A percentile compares a stretch with the other conserved stretches of the same genome.
These are phyloP conservation scores for Sphaerodactylus townsendi DNA, from an alignment of 2,113 vertebrate species.

Conservation along the genomic window DNA sequence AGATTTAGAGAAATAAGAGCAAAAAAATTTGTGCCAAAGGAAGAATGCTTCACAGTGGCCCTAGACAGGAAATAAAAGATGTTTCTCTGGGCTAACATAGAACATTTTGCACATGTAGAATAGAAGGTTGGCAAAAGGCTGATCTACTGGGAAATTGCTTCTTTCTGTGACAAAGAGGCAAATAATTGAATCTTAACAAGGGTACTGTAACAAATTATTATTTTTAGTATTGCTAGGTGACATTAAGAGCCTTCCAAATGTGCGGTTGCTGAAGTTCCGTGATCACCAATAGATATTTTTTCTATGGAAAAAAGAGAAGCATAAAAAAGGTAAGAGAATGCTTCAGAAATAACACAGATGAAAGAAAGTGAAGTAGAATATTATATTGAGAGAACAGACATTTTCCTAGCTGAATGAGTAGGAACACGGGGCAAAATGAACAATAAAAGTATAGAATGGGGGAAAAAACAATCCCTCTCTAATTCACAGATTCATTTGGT, in stretches of 20 bases:
- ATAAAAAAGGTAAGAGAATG: background rate
- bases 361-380: background rate
- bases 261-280: background rate
- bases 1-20: background rate
- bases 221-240: background rate
- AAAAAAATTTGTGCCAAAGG: constrained; percentile 19
- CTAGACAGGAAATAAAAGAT: background rate
- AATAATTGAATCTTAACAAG: constrained; percentile 9
- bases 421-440: background rate
- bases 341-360: background rate
- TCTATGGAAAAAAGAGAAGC: background rate
- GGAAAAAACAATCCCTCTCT: background rate
- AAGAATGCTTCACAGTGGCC: background rate
- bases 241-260: background rate
- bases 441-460: background rate
- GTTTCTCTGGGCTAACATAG: background rate
- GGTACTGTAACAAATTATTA: background rate
- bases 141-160: background rate
- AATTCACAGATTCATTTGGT: background rate
- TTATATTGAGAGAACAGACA: background rate
- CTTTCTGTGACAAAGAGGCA: background rate
- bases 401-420: constrained; percentile 2
- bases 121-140: background rate
- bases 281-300: background rate
- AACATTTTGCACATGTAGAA: background rate